Evolutionary conservation across 2,113 vertebrate species (phyloP).

Genomic region (Brevimyrus niger): DNA sequence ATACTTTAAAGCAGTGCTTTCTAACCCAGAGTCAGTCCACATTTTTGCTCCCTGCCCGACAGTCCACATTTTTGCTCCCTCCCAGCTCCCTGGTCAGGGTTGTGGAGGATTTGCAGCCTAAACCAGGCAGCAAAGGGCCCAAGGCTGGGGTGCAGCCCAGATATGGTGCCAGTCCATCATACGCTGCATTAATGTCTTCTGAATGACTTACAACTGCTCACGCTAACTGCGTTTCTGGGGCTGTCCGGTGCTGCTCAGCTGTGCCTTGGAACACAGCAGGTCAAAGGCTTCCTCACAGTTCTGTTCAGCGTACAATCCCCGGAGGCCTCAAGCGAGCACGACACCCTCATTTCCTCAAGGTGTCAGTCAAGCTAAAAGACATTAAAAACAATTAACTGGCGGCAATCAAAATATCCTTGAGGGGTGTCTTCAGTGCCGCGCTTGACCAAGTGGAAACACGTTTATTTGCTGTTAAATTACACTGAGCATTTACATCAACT

Average conservation of each 20-base stretch:
- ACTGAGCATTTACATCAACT: background rate
- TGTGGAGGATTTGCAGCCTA: background rate
- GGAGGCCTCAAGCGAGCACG: background rate
- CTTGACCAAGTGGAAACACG: conserved; percentile 4
- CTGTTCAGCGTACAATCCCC: background rate
- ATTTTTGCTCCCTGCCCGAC: too few species aligned
- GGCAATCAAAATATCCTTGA: conserved; percentile 13
- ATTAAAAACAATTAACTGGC: conserved; percentile 20
- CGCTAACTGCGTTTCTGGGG: background rate
- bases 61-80: too few species aligned
- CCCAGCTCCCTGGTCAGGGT: background rate
- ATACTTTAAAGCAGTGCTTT: background rate
- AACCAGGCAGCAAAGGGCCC: background rate
- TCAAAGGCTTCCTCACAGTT: background rate
- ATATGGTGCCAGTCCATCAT: background rate
- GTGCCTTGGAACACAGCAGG: background rate
- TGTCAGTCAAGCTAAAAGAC: conserved; percentile 19
- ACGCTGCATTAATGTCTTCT: background rate
- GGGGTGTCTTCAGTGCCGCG: background rate
- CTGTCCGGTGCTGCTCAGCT: background rate
- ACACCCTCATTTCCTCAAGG: background rate
- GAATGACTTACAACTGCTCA: background rate
- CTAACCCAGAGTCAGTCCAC: too few species aligned
- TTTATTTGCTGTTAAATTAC: conserved; percentile 16
- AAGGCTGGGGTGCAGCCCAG: background rate